phyloP scores from a whole-genome alignment of 2,888 invertebrate species.

The Dastarcus helophoroides region DNA sequence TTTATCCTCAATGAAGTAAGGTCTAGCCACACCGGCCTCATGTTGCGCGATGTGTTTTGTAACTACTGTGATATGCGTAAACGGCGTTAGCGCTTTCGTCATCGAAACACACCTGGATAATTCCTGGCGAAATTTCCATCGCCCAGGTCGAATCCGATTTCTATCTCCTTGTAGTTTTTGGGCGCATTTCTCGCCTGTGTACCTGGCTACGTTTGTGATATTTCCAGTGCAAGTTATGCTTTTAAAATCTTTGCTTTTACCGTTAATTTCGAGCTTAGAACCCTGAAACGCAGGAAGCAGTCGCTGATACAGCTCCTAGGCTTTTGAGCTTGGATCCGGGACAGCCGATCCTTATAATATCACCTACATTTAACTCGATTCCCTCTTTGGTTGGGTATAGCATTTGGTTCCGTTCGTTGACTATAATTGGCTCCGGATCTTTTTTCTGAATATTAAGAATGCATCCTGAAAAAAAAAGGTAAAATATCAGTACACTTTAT shows the following conservation, averaged over 20 bases:
- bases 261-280: constrained; percentile 2
- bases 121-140: constrained; percentile 36
- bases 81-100: constrained; percentile 39
- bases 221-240: constrained; percentile 5
- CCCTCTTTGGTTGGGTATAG: too few species aligned
- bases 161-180: constrained; percentile 32
- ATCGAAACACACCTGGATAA: constrained; percentile 47
- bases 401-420: too few species aligned
- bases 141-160: constrained; percentile 43
- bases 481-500: too few species aligned
- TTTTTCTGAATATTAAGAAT: too few species aligned
- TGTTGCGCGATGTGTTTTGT: constrained; percentile 37
- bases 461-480: too few species aligned
- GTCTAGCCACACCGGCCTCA: constrained; percentile 40
- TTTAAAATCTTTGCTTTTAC: constrained; percentile 6
- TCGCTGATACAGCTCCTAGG: constrained; percentile 1
- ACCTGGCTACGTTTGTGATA: constrained; percentile 27
- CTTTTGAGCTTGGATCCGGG: constrained; percentile 9
- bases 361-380: constrained; percentile 4
- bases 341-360: constrained; percentile 7
- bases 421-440: too few species aligned
- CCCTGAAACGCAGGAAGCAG: constrained; percentile 6
- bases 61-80: constrained; percentile 42
- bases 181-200: constrained; percentile 37
- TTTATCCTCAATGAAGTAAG: constrained; percentile 38